Base-by-base conservation (phyloP, 1,140 invertebrate genomes). In the Spodoptera frugiperda region DNA sequence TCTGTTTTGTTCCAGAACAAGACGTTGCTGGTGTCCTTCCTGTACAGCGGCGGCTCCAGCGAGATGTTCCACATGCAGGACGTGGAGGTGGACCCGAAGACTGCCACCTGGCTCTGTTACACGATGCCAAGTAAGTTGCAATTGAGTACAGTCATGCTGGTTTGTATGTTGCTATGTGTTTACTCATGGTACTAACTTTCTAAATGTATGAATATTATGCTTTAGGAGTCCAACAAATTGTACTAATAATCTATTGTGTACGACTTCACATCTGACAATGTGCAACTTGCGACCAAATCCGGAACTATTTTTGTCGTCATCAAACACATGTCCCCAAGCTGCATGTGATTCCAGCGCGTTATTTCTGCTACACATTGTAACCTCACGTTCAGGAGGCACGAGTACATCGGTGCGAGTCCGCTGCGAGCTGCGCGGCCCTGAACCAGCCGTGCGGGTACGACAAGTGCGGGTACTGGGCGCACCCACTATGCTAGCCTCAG, bases 351-450 rank as follows among this genome's bases (percentile, higher is more conserved):
- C 17, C 5, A 25, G 25, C 25, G 25, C 5, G 5, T 30, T 51
- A 3, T 63, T 19, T 14, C 11, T 33, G 6, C 14, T 4, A 30
- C 12, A 9, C 33, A 33, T 14, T 25, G 5, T 59, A 15, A 46
- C 25, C 1, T 11, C 53, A 17, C 12, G 1, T 49, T 25, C 78
- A 90, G 89, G 82, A 25, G 76, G 85, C 10, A 65, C 82, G 0
- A 79, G 82, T 53, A 25, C 83, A 0, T 82, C 82, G 0, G 75
- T 87, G 12, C 90, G 91, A 94, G 93, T 98, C 19, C 95, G 97
- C 19, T 91, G 99, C 49, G 98, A 99, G 91, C 89, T 99, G 5
- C 98, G 98, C 88, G 98, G 99, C 0, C 97, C 98, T 0, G 98
- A 99, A 91, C 97, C 98, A 84, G 98, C 97, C 2, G 95, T 99